A percentile compares a stretch with the other conserved stretches of the same genome.
Conservation (phyloP, 2,888 invertebrate genomes). For the Plebejus argus region DNA sequence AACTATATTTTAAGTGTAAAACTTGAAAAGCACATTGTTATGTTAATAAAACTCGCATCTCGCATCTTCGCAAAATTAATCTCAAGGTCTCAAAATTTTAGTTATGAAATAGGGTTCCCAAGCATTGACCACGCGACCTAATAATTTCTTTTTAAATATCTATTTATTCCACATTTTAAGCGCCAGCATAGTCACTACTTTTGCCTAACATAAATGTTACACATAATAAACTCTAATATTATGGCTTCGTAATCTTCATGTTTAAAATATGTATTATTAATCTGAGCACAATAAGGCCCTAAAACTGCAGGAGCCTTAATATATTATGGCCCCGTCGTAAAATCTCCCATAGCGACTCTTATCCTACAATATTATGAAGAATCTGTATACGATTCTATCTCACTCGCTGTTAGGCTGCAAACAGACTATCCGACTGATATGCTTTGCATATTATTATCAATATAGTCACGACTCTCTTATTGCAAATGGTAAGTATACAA, state of each 20-base stretch:
- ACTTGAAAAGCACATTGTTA: too few relatives aligned
- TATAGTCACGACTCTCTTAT: too few relatives aligned
- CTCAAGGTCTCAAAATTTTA: too few relatives aligned
- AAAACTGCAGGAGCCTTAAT: constrained; percentile 31
- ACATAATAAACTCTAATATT: not conserved
- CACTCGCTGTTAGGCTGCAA: constrained; percentile 10
- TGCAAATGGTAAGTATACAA: too few relatives aligned
- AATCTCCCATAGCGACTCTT: constrained; percentile 28
- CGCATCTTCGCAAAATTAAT: too few relatives aligned
- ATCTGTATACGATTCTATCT: not conserved
- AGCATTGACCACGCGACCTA: too few relatives aligned
- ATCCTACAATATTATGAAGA: constrained; percentile 34
- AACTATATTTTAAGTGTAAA: too few relatives aligned
- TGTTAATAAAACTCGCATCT: too few relatives aligned
- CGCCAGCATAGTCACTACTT: not conserved
- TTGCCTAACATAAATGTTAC: not conserved
- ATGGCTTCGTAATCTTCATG: not conserved
- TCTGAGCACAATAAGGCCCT: constrained; percentile 7
- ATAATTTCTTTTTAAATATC: too few relatives aligned
- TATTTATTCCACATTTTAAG: too few relatives aligned
- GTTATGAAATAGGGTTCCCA: too few relatives aligned
- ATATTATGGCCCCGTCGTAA: constrained; percentile 24
- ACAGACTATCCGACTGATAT: not conserved
- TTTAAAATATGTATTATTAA: not conserved
- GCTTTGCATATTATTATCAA: not conserved